Evolutionary conservation across 2,113 vertebrate genomes (phyloP).

Genomic region (Misgurnus mizolepis): DNA sequence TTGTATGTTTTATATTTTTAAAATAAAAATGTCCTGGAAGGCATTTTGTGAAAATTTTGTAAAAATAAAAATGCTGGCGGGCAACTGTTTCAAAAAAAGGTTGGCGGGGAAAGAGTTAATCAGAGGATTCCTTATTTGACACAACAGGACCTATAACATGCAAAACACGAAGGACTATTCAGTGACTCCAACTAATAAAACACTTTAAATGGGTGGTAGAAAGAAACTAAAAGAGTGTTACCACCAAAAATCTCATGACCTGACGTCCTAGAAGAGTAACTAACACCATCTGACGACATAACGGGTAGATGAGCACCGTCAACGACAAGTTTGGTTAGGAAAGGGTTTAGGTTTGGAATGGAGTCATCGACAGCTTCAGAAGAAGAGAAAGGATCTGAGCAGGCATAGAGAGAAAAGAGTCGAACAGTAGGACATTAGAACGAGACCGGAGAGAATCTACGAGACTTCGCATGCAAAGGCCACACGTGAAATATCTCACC

Average conservation of each 20-base stretch:
- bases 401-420: slow-evolving; percentile 76
- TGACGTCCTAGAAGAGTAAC: slow-evolving; percentile 97
- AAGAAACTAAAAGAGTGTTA: slow-evolving; percentile 83
- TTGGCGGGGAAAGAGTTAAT: background rate
- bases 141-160: slow-evolving; percentile 47
- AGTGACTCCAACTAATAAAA: slow-evolving; percentile 50
- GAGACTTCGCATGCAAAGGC: slow-evolving; percentile 17
- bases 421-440: slow-evolving; percentile 76
- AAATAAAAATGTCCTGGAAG: too few species aligned
- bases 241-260: slow-evolving; percentile 99
- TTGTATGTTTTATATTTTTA: too few species aligned
- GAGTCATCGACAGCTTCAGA: slow-evolving; percentile 95
- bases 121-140: slow-evolving; percentile 20
- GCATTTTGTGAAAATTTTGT: too few species aligned
- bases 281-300: slow-evolving; percentile 92
- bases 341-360: slow-evolving; percentile 99
- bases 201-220: slow-evolving; percentile 57
- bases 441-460: slow-evolving; percentile 63
- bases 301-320: slow-evolving; percentile 95
- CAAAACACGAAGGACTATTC: slow-evolving; percentile 31
- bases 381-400: slow-evolving; percentile 97
- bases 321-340: slow-evolving; percentile 95
- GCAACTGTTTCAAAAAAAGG: too few species aligned
- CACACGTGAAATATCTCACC: slow-evolving; percentile 74
- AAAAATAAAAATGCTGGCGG: too few species aligned